A percentile compares a stretch with the other conserved stretches of the same genome.
These are phyloP conservation scores for Hydraecia micacea DNA, from an alignment of 2,888 invertebrate genomes.

Conservation along the genomic window DNA sequence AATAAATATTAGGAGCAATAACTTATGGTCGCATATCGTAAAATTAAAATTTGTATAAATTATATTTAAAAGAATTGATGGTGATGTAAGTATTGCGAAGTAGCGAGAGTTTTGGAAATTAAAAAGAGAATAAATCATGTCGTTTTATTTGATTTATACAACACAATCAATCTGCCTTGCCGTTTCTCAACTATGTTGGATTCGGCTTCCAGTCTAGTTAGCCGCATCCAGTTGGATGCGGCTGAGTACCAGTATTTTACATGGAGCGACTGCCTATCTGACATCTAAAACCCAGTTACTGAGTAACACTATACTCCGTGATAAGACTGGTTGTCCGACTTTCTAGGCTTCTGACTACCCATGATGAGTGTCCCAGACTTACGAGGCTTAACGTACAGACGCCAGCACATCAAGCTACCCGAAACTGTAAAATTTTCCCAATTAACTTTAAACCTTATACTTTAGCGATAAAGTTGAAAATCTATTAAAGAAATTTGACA, in stretches of 20 bases:
- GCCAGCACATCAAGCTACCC: no score
- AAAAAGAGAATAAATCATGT: constrained; percentile 74
- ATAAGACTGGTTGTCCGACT: not conserved
- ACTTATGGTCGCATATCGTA: constrained; percentile 84
- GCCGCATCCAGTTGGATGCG: no score
- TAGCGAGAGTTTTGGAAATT: constrained; percentile 83
- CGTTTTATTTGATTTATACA: constrained; percentile 53
- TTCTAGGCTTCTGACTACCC: not conserved
- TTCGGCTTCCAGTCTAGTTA: no score
- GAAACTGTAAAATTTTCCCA: no score
- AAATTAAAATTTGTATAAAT: constrained; percentile 77
- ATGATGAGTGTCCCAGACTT: not conserved
- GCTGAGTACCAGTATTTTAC: no score
- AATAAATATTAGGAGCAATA: constrained; percentile 82
- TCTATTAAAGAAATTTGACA: no score
- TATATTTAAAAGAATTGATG: constrained; percentile 68
- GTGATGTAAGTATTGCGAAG: constrained; percentile 79
- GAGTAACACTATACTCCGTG: no score
- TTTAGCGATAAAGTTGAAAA: no score
- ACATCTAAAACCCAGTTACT: no score
- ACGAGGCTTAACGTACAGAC: not conserved
- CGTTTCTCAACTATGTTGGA: no score
- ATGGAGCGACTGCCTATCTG: no score
- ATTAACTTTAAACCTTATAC: no score
- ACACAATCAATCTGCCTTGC: not conserved